phyloP scores from a whole-genome alignment of 2,797 vertebrate genomes.

The Columba guinea region DNA sequence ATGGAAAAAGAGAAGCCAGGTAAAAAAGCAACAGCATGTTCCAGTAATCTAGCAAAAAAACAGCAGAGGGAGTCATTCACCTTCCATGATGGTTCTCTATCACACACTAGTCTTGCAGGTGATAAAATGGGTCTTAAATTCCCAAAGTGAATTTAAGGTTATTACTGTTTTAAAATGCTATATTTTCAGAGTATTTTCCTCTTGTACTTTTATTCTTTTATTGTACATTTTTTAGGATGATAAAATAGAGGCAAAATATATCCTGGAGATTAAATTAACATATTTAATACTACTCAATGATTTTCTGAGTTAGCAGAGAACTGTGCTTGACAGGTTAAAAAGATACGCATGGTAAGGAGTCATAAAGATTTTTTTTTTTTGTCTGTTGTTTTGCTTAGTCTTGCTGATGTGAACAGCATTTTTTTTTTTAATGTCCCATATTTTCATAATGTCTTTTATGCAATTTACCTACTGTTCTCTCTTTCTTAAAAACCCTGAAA shows the following conservation, averaged over 20 bases:
- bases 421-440: background rate
- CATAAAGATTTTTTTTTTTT: background rate
- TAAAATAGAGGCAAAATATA: background rate
- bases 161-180: background rate
- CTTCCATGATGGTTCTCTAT: background rate
- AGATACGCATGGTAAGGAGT: background rate
- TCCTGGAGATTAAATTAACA: background rate
- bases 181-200: background rate
- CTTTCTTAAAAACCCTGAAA: background rate
- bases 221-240: background rate
- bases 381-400: background rate
- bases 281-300: background rate
- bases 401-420: background rate
- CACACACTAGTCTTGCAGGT: background rate
- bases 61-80: background rate
- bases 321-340: background rate
- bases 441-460: background rate
- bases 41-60: background rate
- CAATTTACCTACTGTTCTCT: background rate
- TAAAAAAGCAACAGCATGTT: background rate
- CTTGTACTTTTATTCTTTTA: background rate
- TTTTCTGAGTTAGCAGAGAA: background rate
- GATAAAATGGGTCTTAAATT: background rate
- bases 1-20: background rate
- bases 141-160: background rate